Conservation (phyloP, 2,113 vertebrate species). For the Siphamia tubifer region DNA sequence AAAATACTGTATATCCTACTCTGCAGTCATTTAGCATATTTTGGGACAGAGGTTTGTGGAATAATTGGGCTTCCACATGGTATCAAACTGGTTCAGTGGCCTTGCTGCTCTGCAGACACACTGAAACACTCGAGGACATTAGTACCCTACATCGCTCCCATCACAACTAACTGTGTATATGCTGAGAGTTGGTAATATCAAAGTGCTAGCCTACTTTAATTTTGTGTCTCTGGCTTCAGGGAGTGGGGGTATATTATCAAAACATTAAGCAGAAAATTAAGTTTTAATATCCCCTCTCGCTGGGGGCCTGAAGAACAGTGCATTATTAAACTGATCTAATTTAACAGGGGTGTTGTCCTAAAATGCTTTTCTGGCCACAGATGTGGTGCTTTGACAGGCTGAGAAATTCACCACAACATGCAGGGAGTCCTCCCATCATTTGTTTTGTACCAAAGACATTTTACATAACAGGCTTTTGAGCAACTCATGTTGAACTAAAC, state of each 20-base stretch:
- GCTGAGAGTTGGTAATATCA: slow-evolving; percentile 20
- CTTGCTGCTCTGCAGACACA: neutral
- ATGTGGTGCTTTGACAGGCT: slow-evolving; percentile 10
- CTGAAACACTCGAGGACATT: slow-evolving; percentile 6
- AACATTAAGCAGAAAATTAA: slow-evolving; percentile 60
- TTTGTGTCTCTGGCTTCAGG: slow-evolving; percentile 21
- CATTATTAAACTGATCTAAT: slow-evolving; percentile 34
- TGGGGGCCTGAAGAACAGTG: neutral
- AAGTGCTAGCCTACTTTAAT: slow-evolving; percentile 43
- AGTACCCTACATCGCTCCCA: slow-evolving; percentile 5
- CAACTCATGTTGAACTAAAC: neutral
- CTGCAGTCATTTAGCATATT: no score
- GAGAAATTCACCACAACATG: neutral
- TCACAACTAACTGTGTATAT: neutral
- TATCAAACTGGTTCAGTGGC: slow-evolving; percentile 1
- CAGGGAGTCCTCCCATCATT: slow-evolving; percentile 9
- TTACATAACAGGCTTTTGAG: slow-evolving; percentile 47
- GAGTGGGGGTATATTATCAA: slow-evolving; percentile 43
- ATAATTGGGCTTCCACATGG: slow-evolving; percentile 1
- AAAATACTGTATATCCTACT: no score
- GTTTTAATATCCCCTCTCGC: slow-evolving; percentile 40
- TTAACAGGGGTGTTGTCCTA: slow-evolving; percentile 8
- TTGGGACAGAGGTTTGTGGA: neutral
- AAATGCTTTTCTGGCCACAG: neutral
- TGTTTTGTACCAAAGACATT: slow-evolving; percentile 13